Percentiles rank a stretch among this genome's conserved stretches.
phyloP scores from a whole-genome alignment of 2,888 invertebrate species.

The Pomacea canaliculata region DNA sequence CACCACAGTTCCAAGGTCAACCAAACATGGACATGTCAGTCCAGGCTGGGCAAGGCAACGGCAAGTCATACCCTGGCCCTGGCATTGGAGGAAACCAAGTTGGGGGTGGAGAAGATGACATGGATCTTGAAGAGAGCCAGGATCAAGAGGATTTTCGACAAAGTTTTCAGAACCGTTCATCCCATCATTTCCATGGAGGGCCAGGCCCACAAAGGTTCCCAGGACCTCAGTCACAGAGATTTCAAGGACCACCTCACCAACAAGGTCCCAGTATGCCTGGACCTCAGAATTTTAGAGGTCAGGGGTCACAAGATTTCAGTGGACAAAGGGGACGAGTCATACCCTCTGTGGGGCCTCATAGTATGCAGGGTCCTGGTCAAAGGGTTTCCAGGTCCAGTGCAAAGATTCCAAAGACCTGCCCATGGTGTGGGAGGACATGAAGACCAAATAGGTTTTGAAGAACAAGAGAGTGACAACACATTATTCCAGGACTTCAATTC shows the following conservation, averaged over 20 bases:
- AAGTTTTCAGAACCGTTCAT: conserved; percentile 5
- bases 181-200: conserved; percentile 4
- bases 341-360: neutral
- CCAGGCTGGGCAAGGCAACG: no score
- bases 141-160: conserved; percentile 1
- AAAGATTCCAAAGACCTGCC: conserved; percentile 18
- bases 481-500: no score
- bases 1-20: no score
- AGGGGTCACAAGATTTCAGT: conserved; percentile 7
- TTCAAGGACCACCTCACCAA: neutral
- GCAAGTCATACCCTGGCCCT: conserved; percentile 1
- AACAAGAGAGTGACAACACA: no score
- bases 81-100: neutral
- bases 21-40: no score
- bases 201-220: neutral
- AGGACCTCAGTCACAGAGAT: conserved; percentile 1
- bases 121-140: conserved; percentile 31
- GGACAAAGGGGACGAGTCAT: conserved; percentile 18
- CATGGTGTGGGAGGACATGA: neutral
- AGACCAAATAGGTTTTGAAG: neutral
- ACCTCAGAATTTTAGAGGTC: conserved; percentile 27
- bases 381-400: neutral
- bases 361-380: conserved; percentile 2
- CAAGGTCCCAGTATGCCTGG: conserved; percentile 5
- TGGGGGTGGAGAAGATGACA: conserved; percentile 34